Evolutionary conservation across 2,888 invertebrate genomes (phyloP).

Genomic region (Drosophila ochracea): DNA sequence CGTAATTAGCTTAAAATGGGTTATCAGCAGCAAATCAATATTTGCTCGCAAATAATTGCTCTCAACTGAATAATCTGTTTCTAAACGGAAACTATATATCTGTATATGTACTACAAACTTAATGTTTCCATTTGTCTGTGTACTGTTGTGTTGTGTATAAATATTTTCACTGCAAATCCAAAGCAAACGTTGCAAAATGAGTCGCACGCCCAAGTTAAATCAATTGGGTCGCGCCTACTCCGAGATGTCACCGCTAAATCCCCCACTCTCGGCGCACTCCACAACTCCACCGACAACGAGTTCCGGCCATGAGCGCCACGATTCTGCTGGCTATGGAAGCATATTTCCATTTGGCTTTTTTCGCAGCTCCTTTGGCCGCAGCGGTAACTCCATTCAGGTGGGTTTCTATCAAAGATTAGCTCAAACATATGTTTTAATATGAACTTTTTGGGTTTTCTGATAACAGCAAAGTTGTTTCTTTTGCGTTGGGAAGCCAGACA

Average conservation of each 20-base stretch:
- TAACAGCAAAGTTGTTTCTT: conserved; percentile 7
- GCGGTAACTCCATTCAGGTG: conserved; percentile 82
- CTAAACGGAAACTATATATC: conserved; percentile 21
- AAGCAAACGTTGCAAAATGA: conserved; percentile 57
- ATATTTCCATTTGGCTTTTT: conserved; percentile 84
- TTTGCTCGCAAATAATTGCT: conserved; percentile 48
- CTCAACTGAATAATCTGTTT: conserved; percentile 13
- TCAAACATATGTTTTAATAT: conserved; percentile 47
- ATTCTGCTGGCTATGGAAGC: conserved; percentile 81
- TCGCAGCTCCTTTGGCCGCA: conserved; percentile 78
- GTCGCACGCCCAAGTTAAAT: conserved; percentile 71
- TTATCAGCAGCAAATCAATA: conserved; percentile 39
- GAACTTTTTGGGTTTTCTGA: neutral
- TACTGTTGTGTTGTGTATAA: conserved; percentile 23
- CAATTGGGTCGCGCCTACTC: conserved; percentile 83
- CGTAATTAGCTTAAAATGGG: conserved; percentile 33
- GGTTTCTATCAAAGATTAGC: conserved; percentile 15
- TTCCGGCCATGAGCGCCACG: conserved; percentile 60
- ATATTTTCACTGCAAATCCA: neutral
- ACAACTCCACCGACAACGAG: conserved; percentile 51
- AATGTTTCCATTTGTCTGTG: conserved; percentile 16
- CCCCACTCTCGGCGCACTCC: conserved; percentile 51
- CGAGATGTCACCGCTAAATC: conserved; percentile 85
- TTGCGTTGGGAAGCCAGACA: conserved; percentile 36
- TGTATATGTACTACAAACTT: neutral